Evolutionary conservation across 2,888 invertebrate species (phyloP).

Genomic region (Galeruca laticollis): DNA sequence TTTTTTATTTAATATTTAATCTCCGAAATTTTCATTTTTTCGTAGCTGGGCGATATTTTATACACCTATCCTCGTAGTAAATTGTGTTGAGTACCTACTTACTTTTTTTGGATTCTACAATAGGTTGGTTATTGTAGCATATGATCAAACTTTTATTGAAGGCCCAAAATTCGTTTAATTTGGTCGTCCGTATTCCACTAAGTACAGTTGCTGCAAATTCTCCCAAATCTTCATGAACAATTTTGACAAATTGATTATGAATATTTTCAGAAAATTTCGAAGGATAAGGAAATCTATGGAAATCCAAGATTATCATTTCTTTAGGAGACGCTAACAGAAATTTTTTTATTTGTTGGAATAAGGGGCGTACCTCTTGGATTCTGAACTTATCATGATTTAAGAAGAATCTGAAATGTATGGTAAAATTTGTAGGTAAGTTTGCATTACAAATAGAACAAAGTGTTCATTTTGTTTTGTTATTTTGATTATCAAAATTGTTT

Average conservation of each 20-base stretch:
- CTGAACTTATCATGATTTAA: slow-evolving; percentile 80
- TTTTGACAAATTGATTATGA: slow-evolving; percentile 69
- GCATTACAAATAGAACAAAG: neutral
- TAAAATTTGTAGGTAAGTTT: neutral
- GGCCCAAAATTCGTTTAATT: slow-evolving; percentile 72
- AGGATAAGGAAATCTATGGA: slow-evolving; percentile 81
- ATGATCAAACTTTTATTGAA: slow-evolving; percentile 71
- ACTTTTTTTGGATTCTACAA: neutral
- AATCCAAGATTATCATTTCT: slow-evolving; percentile 84
- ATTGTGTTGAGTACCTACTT: neutral
- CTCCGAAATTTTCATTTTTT: too few species aligned
- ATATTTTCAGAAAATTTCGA: slow-evolving; percentile 57
- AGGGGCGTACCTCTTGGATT: slow-evolving; percentile 75
- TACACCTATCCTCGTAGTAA: neutral
- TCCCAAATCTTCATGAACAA: slow-evolving; percentile 70
- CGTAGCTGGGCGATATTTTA: too few species aligned
- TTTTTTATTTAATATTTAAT: too few species aligned
- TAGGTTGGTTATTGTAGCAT: slow-evolving; percentile 68
- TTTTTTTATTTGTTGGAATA: slow-evolving; percentile 77
- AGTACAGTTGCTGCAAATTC: slow-evolving; percentile 68
- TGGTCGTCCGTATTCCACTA: slow-evolving; percentile 68
- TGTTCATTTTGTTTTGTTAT: neutral
- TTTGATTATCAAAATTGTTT: too few species aligned
- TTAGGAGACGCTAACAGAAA: slow-evolving; percentile 76
- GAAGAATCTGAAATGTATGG: slow-evolving; percentile 72